phyloP scores from a whole-genome alignment of 2,797 vertebrate species.

The Martes flavigula region DNA sequence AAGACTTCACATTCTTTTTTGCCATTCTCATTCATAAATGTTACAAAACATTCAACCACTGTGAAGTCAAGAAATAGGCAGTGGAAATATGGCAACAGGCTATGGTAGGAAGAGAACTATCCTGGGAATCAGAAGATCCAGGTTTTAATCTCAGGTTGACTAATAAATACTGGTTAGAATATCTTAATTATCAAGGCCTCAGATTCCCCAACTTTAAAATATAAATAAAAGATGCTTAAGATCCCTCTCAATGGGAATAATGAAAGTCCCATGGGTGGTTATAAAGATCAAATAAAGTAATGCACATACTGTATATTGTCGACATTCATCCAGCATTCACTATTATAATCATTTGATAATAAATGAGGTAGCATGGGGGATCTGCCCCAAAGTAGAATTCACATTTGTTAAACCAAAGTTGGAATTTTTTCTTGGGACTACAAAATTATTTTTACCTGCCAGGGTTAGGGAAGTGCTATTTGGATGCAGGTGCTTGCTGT shows the following conservation, averaged over 20 bases:
- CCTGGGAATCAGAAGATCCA: neutral
- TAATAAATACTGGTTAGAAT: neutral
- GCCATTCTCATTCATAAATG: constrained; percentile 63
- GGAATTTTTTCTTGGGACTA: neutral
- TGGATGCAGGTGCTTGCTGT: neutral
- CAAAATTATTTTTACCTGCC: constrained; percentile 9
- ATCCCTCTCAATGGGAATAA: neutral
- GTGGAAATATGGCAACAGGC: neutral
- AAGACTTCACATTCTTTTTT: constrained; percentile 52
- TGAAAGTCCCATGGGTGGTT: neutral
- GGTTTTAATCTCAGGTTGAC: neutral
- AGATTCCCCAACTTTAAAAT: neutral
- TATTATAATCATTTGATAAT: neutral
- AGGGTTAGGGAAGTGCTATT: neutral
- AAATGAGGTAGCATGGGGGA: neutral
- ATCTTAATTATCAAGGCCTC: neutral
- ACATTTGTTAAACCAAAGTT: neutral
- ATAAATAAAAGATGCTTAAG: neutral
- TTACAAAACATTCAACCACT: constrained; percentile 55
- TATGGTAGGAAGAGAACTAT: neutral
- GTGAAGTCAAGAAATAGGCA: neutral
- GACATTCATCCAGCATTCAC: neutral
- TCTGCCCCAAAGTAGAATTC: neutral
- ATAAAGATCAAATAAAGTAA: constrained; percentile 3
- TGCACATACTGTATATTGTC: neutral